Conservation (phyloP, 1,140 invertebrate genomes). For the Lanistes nyassanus region DNA sequence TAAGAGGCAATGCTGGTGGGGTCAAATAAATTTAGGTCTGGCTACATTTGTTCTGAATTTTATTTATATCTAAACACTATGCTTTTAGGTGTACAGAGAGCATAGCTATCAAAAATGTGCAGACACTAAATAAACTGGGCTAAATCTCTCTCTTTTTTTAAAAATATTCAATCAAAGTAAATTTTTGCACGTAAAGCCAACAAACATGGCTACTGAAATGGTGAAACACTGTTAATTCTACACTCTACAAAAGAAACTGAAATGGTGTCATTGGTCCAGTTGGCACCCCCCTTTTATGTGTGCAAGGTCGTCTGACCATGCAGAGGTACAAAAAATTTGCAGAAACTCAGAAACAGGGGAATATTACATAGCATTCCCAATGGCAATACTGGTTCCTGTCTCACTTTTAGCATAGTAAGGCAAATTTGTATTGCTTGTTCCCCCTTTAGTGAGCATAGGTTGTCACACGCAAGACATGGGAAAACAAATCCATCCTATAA, state of each 20-base stretch:
- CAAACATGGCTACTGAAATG: too few species aligned
- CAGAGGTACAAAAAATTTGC: not conserved
- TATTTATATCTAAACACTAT: too few species aligned
- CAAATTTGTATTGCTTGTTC: slow-evolving; percentile 15
- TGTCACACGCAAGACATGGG: slow-evolving; percentile 21
- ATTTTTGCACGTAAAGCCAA: too few species aligned
- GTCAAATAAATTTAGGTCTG: too few species aligned
- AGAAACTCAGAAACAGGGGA: slow-evolving; percentile 15
- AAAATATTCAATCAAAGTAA: too few species aligned
- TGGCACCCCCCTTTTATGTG: slow-evolving; percentile 26
- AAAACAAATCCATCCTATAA: not conserved
- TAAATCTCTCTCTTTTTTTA: not conserved
- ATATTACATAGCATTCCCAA: slow-evolving; percentile 21
- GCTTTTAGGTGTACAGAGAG: not conserved
- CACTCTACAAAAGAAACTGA: not conserved
- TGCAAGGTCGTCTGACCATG: slow-evolving; percentile 28
- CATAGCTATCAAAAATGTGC: not conserved
- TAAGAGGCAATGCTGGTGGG: too few species aligned
- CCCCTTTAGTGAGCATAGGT: slow-evolving; percentile 29
- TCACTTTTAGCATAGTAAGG: slow-evolving; percentile 13
- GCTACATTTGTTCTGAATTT: too few species aligned
- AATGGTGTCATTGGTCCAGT: slow-evolving; percentile 5
- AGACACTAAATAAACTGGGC: not conserved
- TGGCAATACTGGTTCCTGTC: not conserved
- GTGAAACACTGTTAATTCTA: not conserved